Conservation (phyloP, 2,888 invertebrate species). For the Cosmia trapezina region DNA sequence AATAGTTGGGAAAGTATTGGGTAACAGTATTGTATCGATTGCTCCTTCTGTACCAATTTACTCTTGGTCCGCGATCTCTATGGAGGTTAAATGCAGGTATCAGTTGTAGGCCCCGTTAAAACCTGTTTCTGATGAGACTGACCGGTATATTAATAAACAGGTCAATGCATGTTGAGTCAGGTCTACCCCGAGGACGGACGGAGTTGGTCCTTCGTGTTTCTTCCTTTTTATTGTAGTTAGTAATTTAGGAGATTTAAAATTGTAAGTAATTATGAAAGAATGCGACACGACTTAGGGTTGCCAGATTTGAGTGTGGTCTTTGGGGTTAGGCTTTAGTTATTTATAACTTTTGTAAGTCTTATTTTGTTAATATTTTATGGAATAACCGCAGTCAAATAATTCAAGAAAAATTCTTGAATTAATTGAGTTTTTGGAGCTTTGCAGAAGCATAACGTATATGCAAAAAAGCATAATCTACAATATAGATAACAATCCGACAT, state of each 20-base stretch:
- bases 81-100: constrained; percentile 53
- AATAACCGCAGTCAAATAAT: not conserved
- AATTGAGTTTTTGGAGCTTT: not conserved
- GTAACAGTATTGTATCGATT: constrained; percentile 6
- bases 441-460: not conserved
- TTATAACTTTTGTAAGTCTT: not conserved
- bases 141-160: constrained; percentile 48
- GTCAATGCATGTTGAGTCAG: constrained; percentile 56
- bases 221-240: constrained; percentile 23
- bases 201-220: constrained; percentile 22
- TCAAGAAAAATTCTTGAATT: too few species aligned
- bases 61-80: constrained; percentile 36
- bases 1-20: not conserved
- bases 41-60: constrained; percentile 30
- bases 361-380: not conserved
- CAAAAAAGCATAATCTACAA: not conserved
- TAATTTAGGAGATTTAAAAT: constrained; percentile 14
- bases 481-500: not conserved
- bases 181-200: constrained; percentile 22
- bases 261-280: constrained; percentile 28
- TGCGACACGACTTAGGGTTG: constrained; percentile 30
- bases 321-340: not conserved
- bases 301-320: not conserved
- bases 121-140: constrained; percentile 60
- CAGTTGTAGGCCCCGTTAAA: constrained; percentile 60